Percentiles rank a stretch among this genome's conserved stretches.
phyloP scores from a whole-genome alignment of 2,113 vertebrate genomes.

The Paramisgurnus dabryanus region DNA sequence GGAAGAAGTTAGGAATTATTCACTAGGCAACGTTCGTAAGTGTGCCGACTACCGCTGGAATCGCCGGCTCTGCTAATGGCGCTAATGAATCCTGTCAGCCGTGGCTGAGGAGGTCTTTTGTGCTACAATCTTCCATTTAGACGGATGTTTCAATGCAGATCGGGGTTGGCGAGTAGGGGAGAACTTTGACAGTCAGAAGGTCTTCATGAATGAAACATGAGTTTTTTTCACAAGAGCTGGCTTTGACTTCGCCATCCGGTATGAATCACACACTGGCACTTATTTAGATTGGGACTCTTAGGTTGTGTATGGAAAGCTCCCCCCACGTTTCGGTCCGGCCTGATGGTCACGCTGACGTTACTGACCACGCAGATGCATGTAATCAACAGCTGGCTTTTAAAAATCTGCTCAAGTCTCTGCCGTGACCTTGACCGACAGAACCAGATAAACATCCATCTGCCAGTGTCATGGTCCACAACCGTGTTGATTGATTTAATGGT shows the following conservation, averaged over 20 bases:
- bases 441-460: slow-evolving; percentile 27
- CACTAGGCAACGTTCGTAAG: slow-evolving; percentile 30
- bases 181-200: slow-evolving; percentile 38
- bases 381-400: slow-evolving; percentile 18
- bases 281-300: neutral
- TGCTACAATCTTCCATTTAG: slow-evolving; percentile 31
- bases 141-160: slow-evolving; percentile 28
- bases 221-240: neutral
- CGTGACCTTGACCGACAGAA: slow-evolving; percentile 25
- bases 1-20: slow-evolving; percentile 45
- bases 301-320: neutral
- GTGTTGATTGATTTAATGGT: slow-evolving; percentile 37
- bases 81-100: slow-evolving; percentile 48
- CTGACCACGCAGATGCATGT: neutral
- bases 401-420: slow-evolving; percentile 12
- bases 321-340: neutral
- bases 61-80: slow-evolving; percentile 45
- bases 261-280: slow-evolving; percentile 1
- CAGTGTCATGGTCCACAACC: slow-evolving; percentile 24
- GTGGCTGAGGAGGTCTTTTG: slow-evolving; percentile 34
- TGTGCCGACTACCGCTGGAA: slow-evolving; percentile 38
- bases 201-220: slow-evolving; percentile 43
- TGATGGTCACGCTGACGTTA: neutral
- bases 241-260: neutral
- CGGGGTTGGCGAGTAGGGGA: slow-evolving; percentile 31